Evolutionary conservation across 2,113 vertebrate species (phyloP).

Genomic region (Progne subis): DNA sequence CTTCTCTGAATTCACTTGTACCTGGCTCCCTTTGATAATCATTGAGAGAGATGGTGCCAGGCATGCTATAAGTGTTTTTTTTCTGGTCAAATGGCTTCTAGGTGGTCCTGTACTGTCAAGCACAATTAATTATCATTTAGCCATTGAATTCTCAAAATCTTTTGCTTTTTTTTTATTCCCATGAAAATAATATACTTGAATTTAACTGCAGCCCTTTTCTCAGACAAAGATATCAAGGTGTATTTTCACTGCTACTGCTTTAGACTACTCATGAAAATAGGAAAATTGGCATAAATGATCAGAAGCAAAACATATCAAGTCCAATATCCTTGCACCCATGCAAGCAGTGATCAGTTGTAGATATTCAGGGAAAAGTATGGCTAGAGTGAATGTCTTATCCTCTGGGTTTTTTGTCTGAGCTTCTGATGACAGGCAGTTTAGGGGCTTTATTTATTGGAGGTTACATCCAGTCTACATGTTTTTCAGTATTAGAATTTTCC

Average conservation of each 20-base stretch:
- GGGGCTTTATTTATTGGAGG: not conserved
- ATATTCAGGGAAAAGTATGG: not conserved
- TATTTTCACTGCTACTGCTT: not conserved
- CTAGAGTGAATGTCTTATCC: not conserved
- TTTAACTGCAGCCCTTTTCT: not conserved
- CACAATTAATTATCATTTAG: not conserved
- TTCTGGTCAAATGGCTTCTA: not conserved
- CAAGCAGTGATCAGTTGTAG: not conserved
- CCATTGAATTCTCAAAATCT: not conserved
- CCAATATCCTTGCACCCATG: not conserved
- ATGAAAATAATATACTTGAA: not conserved
- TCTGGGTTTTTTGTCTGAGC: not conserved
- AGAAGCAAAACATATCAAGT: not conserved
- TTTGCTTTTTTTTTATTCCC: not conserved
- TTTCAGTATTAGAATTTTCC: not conserved
- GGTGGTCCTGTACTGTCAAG: not conserved
- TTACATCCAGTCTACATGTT: not conserved
- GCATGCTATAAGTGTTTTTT: not conserved
- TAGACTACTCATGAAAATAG: not conserved
- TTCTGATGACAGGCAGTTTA: not conserved
- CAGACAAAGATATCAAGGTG: not conserved
- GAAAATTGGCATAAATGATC: not conserved
- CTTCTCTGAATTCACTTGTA: not conserved
- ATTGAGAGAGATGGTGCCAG: not conserved
- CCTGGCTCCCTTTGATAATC: not conserved